Evolutionary conservation across 2,113 vertebrate genomes (phyloP).

Genomic region (Lipotes vexillifer): DNA sequence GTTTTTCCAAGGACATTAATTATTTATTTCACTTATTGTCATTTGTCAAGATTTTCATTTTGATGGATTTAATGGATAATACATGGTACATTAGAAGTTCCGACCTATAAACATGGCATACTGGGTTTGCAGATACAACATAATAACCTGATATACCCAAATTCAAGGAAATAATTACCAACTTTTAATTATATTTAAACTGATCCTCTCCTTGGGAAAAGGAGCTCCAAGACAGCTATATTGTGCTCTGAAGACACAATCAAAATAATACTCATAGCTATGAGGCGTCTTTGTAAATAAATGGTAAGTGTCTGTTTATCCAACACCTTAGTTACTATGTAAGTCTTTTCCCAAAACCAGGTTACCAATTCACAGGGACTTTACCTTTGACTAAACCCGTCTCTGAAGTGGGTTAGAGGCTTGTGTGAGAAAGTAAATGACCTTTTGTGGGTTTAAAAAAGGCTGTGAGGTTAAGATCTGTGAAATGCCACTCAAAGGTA

Average conservation of each 20-base stretch:
- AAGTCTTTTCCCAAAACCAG: conserved; percentile 44
- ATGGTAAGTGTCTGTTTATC: conserved; percentile 50
- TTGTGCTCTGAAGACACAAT: not conserved
- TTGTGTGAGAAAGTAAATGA: not conserved
- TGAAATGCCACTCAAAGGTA: not conserved
- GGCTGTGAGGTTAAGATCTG: not conserved
- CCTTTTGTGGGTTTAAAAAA: not conserved
- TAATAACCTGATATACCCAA: not conserved
- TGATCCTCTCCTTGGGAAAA: not conserved
- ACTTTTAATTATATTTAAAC: conserved; percentile 22
- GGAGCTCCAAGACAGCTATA: not conserved
- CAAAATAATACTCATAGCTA: not conserved
- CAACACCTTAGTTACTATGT: conserved; percentile 32
- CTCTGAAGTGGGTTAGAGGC: conserved; percentile 38
- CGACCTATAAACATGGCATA: not conserved
- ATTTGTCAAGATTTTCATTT: conserved; percentile 20
- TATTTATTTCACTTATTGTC: not conserved
- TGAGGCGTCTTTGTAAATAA: not conserved
- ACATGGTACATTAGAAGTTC: not conserved
- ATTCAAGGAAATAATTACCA: not conserved
- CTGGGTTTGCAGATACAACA: not conserved
- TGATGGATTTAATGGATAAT: not conserved
- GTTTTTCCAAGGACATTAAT: not conserved
- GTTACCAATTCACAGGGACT: conserved; percentile 45
- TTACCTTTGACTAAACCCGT: conserved; percentile 8